A percentile compares a stretch with the other conserved stretches of the same genome.
phyloP scores from a whole-genome alignment of 2,888 invertebrate genomes.

The Cheilosia vernalis region DNA sequence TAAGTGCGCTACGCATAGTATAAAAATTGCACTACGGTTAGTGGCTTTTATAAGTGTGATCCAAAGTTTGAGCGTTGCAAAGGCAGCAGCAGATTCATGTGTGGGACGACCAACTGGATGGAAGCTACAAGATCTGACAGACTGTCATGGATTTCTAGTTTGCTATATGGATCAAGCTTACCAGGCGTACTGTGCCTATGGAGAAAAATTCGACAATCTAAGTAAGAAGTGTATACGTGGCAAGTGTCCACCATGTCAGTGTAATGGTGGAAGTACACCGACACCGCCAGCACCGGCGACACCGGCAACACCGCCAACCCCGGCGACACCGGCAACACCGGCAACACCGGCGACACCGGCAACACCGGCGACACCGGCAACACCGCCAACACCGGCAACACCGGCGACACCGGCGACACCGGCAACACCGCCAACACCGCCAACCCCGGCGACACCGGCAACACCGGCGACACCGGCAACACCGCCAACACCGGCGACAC shows the following conservation, averaged over 20 bases:
- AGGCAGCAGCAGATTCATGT: slow-evolving; percentile 21
- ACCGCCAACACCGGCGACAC: too few species aligned
- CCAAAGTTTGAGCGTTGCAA: background rate
- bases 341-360: too few species aligned
- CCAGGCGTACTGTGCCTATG: slow-evolving; percentile 53
- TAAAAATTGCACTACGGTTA: background rate
- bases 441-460: too few species aligned
- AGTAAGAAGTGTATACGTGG: slow-evolving; percentile 55
- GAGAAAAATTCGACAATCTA: slow-evolving; percentile 45
- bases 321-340: too few species aligned
- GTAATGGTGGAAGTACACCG: slow-evolving; percentile 3
- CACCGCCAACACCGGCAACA: too few species aligned
- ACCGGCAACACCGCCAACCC: too few species aligned
- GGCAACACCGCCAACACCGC: too few species aligned
- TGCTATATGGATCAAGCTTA: slow-evolving; percentile 39
- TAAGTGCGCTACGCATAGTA: background rate
- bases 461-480: too few species aligned
- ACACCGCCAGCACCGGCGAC: background rate
- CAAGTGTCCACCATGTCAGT: slow-evolving; percentile 73
- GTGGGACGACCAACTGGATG: slow-evolving; percentile 29
- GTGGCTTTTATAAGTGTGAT: slow-evolving; percentile 1
- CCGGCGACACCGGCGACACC: too few species aligned
- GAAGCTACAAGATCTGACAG: slow-evolving; percentile 59
- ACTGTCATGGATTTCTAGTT: slow-evolving; percentile 70
- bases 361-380: too few species aligned